Evolutionary conservation across 2,113 vertebrate genomes (phyloP).

Genomic region (Cyprinodon tularosa): DNA sequence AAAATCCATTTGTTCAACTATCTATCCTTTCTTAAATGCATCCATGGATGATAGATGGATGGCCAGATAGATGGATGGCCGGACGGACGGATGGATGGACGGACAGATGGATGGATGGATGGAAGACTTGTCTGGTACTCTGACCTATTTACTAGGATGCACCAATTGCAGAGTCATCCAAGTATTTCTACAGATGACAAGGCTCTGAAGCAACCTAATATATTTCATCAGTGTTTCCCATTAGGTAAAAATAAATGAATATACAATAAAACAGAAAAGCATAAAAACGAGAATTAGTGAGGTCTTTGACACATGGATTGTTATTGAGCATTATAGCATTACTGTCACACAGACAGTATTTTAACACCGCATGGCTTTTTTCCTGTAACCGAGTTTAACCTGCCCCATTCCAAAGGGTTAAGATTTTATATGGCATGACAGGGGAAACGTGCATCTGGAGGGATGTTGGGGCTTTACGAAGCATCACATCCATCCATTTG

Average conservation of each 20-base stretch:
- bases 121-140: too few species aligned
- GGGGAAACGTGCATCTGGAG: background rate
- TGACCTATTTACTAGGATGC: too few species aligned
- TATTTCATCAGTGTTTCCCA: conserved; percentile 21
- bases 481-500: background rate
- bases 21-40: too few species aligned
- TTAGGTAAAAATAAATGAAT: conserved; percentile 52
- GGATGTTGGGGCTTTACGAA: background rate
- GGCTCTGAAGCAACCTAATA: conserved; percentile 15
- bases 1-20: background rate
- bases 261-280: conserved; percentile 17
- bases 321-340: conserved; percentile 58
- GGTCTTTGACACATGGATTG: conserved; percentile 68
- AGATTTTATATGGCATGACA: conserved; percentile 23
- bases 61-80: too few species aligned
- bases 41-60: too few species aligned
- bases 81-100: too few species aligned
- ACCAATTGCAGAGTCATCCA: too few species aligned
- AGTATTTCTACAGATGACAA: conserved; percentile 22
- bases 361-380: conserved; percentile 41
- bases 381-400: conserved; percentile 31
- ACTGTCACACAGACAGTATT: conserved; percentile 49
- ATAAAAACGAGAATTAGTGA: conserved; percentile 57
- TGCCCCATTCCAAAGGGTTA: conserved; percentile 33
- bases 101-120: too few species aligned